A percentile compares a stretch with the other conserved stretches of the same genome.
phyloP scores from a whole-genome alignment of 2,888 invertebrate genomes.

The Hemithea aestivaria region DNA sequence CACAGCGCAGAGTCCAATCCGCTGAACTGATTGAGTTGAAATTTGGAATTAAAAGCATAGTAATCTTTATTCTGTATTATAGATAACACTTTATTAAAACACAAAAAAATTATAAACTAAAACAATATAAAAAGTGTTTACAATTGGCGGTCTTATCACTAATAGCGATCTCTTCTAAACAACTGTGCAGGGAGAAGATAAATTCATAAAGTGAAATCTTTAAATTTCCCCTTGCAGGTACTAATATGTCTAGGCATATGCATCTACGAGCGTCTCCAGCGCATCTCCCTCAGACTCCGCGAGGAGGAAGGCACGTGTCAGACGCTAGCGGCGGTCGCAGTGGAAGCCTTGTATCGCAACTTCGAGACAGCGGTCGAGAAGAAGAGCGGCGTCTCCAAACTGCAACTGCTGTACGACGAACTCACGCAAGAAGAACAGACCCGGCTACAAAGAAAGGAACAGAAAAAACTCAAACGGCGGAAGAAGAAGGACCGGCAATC shows the following conservation, averaged over 20 bases:
- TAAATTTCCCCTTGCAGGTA: conserved; percentile 66
- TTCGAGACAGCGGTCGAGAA: conserved; percentile 94
- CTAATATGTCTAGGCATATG: conserved; percentile 96
- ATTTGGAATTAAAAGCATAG: too few relatives aligned
- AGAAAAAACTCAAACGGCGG: conserved; percentile 87
- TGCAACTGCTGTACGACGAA: conserved; percentile 93
- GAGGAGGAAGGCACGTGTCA: conserved; percentile 97
- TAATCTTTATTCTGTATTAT: too few relatives aligned
- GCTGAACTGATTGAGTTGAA: too few relatives aligned
- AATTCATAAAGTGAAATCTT: too few relatives aligned
- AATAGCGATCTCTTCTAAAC: too few relatives aligned
- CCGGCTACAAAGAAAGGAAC: conserved; percentile 91
- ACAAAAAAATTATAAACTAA: too few relatives aligned
- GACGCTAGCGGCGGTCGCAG: conserved; percentile 92
- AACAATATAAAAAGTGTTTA: too few relatives aligned
- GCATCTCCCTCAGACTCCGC: conserved; percentile 90
- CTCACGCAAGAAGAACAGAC: conserved; percentile 91
- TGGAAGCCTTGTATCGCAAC: conserved; percentile 92
- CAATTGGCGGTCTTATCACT: too few relatives aligned
- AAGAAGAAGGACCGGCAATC: conserved; percentile 83
- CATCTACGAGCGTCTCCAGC: conserved; percentile 93
- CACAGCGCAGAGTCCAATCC: too few relatives aligned
- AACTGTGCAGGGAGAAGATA: too few relatives aligned
- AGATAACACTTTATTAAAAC: too few relatives aligned
- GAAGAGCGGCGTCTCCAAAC: conserved; percentile 92